Base-by-base conservation (phyloP, 2,113 vertebrate genomes). In the Syrmaticus mikado region DNA sequence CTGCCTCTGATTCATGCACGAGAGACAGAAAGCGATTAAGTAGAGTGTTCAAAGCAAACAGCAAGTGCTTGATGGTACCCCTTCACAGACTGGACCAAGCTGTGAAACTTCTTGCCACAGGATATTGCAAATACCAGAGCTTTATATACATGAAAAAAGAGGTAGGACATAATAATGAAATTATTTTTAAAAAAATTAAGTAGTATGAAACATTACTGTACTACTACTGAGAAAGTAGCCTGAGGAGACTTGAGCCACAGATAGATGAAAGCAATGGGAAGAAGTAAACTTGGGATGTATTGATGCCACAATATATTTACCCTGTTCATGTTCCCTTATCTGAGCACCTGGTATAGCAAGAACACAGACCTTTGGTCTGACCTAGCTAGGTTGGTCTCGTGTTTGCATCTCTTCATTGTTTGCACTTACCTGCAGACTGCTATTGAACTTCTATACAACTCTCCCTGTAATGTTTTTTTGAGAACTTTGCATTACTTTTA, bases 341-440 rank as follows among this genome's bases (percentile, higher is more conserved):
- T 94, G 80, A 85, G 88, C 85, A 96, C 70, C 92, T 78, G 65
- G 65, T 68, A 67, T 28, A 86, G 85, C 80, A 81, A 75, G 95
- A 95, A 84, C 88, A 84, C 73, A 92, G 92, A 94, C 88, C 96
- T 96, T 94, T 94, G 96, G 68, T 81, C 82, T 94, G 90, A 94
- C 80, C 62, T 68, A 82, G 79, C 64, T 41, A 21, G 76, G 68
- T 61, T 90, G 83, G 76, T 94, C 92, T 90, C 11, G 0, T 88
- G 83, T 95, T 96, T 81, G 82, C 83, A 83, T 11, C 93, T 75
- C 90, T 90, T 85, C 89, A 72, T 91, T 80, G 58, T 84, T 72
- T 88, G 79, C 52, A 64, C 85, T 96, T 92, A 92, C 84, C 94
- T 92, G 60, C 76, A 93, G 82, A 40, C 40, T 4, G 11, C 78